Evolutionary conservation across 2,113 vertebrate species (phyloP), one percentile per base, ranked within the genome.

Genomic region (Hoplias malabaricus): DNA sequence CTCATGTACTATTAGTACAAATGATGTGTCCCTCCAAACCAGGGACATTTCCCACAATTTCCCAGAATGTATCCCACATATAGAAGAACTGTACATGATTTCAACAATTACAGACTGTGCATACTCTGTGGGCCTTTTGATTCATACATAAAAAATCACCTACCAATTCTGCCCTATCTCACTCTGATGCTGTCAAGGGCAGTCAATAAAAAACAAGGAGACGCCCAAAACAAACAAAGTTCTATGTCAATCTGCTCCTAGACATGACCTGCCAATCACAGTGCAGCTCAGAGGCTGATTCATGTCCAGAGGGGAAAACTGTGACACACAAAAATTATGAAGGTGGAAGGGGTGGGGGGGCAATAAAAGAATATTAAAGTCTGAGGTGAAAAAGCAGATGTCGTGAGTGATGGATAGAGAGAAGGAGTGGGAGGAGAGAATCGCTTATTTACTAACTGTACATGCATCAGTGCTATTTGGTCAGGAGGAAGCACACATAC

Each of bases 21-120:
- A 61, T 75, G 33, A 25, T 21, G 21, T 67, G 27, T 67, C 38
- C 36, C 9, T 31, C 25, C 34, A 31, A 56, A 53, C 43, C n/a
- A 14, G 33, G 61, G 31, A 48, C 29, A 75, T 65, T 53, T 65
- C 71, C 27, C 61, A 54, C 62, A 66, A 21, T 54, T 62, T 61
- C 46, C 61, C 23, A 10, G 46, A 21, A 40, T 42, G 29, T 27
- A 53, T 38, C 27, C 59, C 27, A 46, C 19, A 21, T 31, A 65
- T 75, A 38, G 48, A 31, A 61, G 33, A 66, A 75, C 21, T 34
- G 56, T 72, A 43, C 31, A 33, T 29, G 13, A 56, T 29, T 71
- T 14, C 36, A 59, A 1, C 57, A 61, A 14, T 12, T 19, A 4
- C 16, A 13, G 27, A 29, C 21, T 50, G 27, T 69, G 25, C 31